Percentiles rank a stretch among this genome's conserved stretches.
Evolutionary conservation across 1,140 invertebrate genomes (phyloP).

Genomic region (Drosophila setifemur): DNA sequence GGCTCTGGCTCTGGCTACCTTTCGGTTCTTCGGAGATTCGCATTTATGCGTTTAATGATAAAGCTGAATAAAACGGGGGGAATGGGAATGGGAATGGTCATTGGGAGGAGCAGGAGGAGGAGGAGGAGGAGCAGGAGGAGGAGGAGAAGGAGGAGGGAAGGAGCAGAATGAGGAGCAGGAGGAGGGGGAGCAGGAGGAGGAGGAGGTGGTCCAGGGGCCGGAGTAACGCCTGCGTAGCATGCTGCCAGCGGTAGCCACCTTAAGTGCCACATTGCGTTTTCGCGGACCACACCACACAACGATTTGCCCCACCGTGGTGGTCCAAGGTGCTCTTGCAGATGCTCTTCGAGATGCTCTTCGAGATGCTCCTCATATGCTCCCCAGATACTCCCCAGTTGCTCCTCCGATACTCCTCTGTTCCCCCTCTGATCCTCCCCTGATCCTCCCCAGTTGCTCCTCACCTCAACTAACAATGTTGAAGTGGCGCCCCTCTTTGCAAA

Average conservation of each 20-base stretch:
- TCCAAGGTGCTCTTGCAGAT: neutral
- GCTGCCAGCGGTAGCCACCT: conserved; percentile 65
- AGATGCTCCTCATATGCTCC: conserved; percentile 29
- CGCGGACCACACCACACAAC: conserved; percentile 43
- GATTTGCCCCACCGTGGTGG: neutral
- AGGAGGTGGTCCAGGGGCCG: no score
- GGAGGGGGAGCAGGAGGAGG: neutral
- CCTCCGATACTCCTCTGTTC: no score
- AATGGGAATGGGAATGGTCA: no score
- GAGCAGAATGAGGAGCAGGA: conserved; percentile 1
- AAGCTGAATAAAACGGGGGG: conserved; percentile 54
- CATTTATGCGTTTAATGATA: conserved; percentile 81
- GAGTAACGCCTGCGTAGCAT: conserved; percentile 53
- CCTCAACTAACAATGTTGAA: no score
- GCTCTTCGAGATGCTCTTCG: neutral
- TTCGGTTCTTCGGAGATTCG: conserved; percentile 59
- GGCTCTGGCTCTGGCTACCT: neutral
- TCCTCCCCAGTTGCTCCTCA: no score
- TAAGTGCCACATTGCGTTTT: conserved; percentile 77
- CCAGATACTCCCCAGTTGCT: no score
- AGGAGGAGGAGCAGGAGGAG: neutral
- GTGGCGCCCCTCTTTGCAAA: no score
- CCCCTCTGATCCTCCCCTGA: no score
- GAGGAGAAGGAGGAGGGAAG: no score
- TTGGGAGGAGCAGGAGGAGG: conserved; percentile 1